Percentiles rank a stretch among this genome's conserved stretches.
These are phyloP conservation scores for Falco naumanni DNA, from an alignment of 2,797 vertebrate species.

Conservation along the genomic window DNA sequence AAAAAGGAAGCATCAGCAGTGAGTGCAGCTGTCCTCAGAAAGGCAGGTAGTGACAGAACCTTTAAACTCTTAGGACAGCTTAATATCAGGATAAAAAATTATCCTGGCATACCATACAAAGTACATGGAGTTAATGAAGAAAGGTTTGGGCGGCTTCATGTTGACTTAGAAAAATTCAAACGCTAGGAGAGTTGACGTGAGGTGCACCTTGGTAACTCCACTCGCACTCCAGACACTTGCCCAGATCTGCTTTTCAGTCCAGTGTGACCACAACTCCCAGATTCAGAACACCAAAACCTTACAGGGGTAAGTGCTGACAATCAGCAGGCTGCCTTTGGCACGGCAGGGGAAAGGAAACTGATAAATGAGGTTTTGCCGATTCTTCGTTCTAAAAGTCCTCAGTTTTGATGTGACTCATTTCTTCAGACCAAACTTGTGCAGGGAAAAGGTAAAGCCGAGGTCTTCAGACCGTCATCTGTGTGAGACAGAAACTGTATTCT, in stretches of 20 bases:
- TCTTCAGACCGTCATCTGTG: background rate
- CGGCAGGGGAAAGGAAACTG: background rate
- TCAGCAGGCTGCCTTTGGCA: background rate
- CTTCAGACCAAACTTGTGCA: background rate
- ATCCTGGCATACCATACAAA: background rate
- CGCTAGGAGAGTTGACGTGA: background rate
- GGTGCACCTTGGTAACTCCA: background rate
- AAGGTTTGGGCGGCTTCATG: background rate
- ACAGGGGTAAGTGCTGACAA: background rate
- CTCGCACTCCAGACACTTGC: background rate
- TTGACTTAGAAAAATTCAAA: background rate
- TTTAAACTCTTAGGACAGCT: background rate
- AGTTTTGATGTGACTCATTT: background rate
- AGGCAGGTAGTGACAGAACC: background rate
- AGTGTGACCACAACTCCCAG: background rate
- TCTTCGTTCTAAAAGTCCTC: background rate
- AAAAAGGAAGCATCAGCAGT: slow-evolving; percentile 1
- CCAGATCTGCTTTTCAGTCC: background rate
- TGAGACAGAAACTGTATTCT: background rate
- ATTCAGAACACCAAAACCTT: background rate
- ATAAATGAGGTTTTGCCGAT: background rate
- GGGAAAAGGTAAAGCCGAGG: background rate
- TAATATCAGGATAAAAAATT: background rate
- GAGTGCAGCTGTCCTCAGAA: background rate
- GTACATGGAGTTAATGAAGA: background rate